A percentile compares a stretch with the other conserved stretches of the same genome.
Evolutionary conservation across 2,113 vertebrate genomes (phyloP).

Genomic region (Nerophis lumbriciformis): DNA sequence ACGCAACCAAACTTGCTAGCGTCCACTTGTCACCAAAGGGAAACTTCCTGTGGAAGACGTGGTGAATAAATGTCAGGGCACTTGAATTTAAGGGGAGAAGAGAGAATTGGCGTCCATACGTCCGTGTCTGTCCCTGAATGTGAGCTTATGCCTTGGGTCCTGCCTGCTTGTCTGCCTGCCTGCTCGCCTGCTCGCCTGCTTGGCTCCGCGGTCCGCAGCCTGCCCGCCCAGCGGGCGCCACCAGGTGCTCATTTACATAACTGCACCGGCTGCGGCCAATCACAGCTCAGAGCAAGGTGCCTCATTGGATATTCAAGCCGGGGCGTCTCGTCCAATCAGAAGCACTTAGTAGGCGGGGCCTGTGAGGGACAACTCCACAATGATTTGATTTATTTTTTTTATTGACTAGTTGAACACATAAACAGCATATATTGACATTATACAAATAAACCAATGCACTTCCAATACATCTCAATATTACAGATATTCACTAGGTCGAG

Average conservation of each 20-base stretch:
- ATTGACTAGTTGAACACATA: no score
- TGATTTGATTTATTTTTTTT: no score
- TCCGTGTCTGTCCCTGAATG: conserved; percentile 3
- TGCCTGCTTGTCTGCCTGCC: background rate
- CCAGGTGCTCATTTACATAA: conserved; percentile 79
- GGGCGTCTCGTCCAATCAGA: conserved; percentile 54
- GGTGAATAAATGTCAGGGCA: background rate
- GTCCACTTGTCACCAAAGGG: no score
- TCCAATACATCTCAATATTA: no score
- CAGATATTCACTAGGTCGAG: no score
- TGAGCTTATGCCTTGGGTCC: background rate
- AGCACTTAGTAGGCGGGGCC: conserved; percentile 36
- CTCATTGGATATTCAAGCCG: conserved; percentile 55
- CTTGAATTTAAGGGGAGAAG: no score
- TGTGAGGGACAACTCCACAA: conserved; percentile 21
- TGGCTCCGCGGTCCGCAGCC: conserved; percentile 10
- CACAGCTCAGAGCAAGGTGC: conserved; percentile 57
- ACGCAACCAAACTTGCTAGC: no score
- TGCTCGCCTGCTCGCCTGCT: background rate
- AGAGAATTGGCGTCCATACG: background rate
- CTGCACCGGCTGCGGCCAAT: conserved; percentile 71
- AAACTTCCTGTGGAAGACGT: no score
- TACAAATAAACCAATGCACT: no score
- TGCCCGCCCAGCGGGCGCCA: conserved; percentile 57
- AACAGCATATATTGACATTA: no score